phyloP scores from a whole-genome alignment of 2,113 vertebrate genomes.

The Catagonus wagneri region DNA sequence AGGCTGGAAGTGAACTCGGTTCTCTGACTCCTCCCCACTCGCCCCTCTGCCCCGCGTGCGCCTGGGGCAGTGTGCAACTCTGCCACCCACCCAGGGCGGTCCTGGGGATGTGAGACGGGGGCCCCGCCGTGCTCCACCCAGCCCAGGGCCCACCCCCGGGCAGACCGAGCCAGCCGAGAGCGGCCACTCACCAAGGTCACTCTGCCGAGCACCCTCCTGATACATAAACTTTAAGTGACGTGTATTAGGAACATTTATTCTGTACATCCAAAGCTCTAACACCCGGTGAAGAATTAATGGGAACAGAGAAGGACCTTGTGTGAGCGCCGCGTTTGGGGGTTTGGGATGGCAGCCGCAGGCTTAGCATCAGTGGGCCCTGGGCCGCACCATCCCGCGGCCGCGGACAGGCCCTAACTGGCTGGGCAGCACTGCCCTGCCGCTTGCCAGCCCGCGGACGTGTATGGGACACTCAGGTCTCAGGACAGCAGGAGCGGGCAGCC shows the following conservation, averaged over 20 bases:
- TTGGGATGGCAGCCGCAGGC: rapidly evolving
- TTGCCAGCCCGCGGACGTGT: rapidly evolving
- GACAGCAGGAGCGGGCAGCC: rapidly evolving
- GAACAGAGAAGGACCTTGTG: not conserved
- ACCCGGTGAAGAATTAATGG: not conserved
- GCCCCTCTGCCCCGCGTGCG: not conserved
- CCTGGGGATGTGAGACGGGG: not conserved
- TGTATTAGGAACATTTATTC: not conserved
- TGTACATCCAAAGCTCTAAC: no score
- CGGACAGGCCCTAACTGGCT: no score
- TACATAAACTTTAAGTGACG: no score
- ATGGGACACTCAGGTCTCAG: not conserved
- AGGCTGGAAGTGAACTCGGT: not conserved
- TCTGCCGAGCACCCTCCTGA: not conserved
- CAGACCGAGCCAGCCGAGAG: not conserved
- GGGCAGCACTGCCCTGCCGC: rapidly evolving
- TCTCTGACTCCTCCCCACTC: not conserved
- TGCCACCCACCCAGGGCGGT: not conserved
- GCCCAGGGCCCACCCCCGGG: not conserved
- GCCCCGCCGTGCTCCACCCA: no score
- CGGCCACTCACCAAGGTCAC: not conserved
- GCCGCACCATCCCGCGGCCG: rapidly evolving
- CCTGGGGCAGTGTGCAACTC: not conserved
- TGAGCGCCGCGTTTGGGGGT: not conserved
- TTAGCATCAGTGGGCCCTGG: not conserved